Evolutionary conservation across 1,140 invertebrate genomes (phyloP).

Genomic region (Propsilocerus akamusi): DNA sequence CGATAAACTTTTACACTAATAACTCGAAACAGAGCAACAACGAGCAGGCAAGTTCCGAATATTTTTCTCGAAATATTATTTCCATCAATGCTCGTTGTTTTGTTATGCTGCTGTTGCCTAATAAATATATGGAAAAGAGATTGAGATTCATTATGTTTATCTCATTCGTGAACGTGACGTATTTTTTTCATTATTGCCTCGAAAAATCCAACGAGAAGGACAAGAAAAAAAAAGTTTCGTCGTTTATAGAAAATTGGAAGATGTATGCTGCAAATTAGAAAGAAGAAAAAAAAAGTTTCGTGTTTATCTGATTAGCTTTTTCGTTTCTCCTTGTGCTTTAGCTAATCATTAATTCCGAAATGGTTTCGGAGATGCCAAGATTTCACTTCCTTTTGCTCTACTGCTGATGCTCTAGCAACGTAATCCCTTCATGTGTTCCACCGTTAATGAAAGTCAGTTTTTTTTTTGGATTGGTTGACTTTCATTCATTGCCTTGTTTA

Average conservation of each 20-base stretch:
- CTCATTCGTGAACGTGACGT: constrained; percentile 1
- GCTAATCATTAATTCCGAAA: constrained; percentile 1
- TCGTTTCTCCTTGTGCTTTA: too few relatives aligned
- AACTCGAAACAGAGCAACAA: too few relatives aligned
- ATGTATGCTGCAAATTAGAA: neutral
- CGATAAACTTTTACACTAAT: too few relatives aligned
- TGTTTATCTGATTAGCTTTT: constrained; percentile 3
- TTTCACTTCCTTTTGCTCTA: neutral
- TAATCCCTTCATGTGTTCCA: neutral
- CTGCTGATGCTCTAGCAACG: constrained; percentile 6
- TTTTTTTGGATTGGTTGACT: neutral
- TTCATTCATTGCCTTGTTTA: neutral
- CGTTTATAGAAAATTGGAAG: constrained; percentile 3
- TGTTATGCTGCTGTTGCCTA: too few relatives aligned
- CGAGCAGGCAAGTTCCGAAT: too few relatives aligned
- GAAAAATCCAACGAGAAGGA: neutral
- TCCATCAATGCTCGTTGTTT: too few relatives aligned
- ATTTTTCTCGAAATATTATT: too few relatives aligned
- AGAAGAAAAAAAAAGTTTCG: neutral
- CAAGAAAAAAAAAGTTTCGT: neutral
- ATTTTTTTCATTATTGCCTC: neutral
- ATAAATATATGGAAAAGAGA: too few relatives aligned
- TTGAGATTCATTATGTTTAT: constrained; percentile 4
- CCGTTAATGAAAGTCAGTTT: constrained; percentile 4
- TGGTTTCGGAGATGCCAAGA: neutral